Base-by-base conservation (phyloP, 2,113 vertebrate genomes). In the Leptodactylus fuscus region DNA sequence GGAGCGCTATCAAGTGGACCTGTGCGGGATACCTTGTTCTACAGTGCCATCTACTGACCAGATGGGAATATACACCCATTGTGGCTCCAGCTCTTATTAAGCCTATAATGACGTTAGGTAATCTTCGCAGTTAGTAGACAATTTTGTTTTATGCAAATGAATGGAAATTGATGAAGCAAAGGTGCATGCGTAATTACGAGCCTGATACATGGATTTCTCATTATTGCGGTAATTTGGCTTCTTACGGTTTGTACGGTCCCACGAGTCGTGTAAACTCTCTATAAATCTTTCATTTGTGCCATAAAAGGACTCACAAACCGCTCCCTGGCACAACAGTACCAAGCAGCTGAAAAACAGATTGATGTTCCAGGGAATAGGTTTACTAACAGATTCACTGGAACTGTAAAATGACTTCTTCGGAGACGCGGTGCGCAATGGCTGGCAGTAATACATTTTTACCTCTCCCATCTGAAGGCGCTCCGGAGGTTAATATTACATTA, bases 41-140 rank as follows among this genome's bases (percentile, higher is more conserved):
- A n/a, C 65, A 32, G 15, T 58, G 76, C 53, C 75, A 85, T 80
- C 83, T 85, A 79, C 62, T 80, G 83, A 48, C 3, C 0, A 32
- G 7, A 32, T 22, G 24, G 46, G 20, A 51, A 41, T 8, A 49
- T 71, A 41, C 34, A 36, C 4, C 15, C 46, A 18, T 46, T 36
- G 36, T n/a, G 29, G 27, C 7, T 67, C 27, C 24, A 41, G 16
- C 5, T 0, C 44, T 69, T n/a, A n/a, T n/a, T n/a, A n/a, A n/a
- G 44, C 41, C 15, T 29, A 15, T 82, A 55, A 73, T 74, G 70
- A 73, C 27, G 16, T 41, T 46, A 29, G 62, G n/a, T 70, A 22
- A 82, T 13, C 34, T 62, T 15, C 11, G 10, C 20, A 22, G 32
- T 58, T 55, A 16, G 24, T 16, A 75, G 38, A 74, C 32, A 53